These are phyloP conservation scores for Nephrotoma guestfalica DNA, from an alignment of 2,888 invertebrate genomes.

Conservation along the genomic window DNA sequence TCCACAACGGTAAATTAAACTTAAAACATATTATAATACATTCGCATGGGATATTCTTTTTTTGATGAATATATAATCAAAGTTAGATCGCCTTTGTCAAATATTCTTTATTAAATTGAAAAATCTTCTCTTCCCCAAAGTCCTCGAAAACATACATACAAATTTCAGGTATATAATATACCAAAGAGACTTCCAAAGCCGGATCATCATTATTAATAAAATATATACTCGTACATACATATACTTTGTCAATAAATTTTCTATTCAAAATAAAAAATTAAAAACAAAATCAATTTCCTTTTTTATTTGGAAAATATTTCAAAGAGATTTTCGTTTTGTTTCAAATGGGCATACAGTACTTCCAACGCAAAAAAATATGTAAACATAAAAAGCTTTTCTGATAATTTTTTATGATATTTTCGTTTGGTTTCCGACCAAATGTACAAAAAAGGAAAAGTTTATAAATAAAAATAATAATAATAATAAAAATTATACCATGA, in stretches of 20 bases:
- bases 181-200: not conserved
- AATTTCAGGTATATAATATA: not conserved
- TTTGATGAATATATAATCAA: no score
- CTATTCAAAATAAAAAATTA: not conserved
- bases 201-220: not conserved
- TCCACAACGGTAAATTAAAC: no score
- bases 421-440: not conserved
- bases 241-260: not conserved
- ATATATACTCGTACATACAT: not conserved
- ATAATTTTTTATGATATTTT: not conserved
- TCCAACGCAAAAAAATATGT: not conserved
- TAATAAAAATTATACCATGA: not conserved
- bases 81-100: no score
- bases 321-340: not conserved
- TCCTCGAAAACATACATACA: not conserved
- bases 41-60: no score
- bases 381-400: not conserved
- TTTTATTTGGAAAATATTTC: not conserved
- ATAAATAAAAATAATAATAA: not conserved
- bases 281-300: not conserved
- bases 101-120: no score
- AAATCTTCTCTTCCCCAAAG: not conserved
- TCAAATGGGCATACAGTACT: not conserved
- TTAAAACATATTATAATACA: no score
- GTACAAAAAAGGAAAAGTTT: not conserved